These are phyloP conservation scores for Pardalotus punctatus DNA, from an alignment of 2,113 vertebrate genomes.

Conservation along the genomic window DNA sequence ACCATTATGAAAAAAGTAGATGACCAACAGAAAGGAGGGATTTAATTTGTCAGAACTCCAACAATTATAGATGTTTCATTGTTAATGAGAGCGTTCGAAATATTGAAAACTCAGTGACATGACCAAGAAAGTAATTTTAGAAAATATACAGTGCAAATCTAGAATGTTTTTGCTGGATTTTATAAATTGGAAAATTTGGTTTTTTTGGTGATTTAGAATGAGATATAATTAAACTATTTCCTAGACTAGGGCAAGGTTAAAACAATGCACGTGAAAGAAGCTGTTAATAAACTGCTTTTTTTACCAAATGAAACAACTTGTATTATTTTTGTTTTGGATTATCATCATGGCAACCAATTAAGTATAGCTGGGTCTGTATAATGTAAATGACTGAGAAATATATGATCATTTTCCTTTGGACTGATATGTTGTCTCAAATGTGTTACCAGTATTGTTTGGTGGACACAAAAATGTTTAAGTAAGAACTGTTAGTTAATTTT, in stretches of 20 bases:
- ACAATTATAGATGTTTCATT: not conserved
- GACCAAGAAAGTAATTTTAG: not conserved
- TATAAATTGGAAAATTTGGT: not conserved
- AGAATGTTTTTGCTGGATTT: not conserved
- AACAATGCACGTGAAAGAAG: not conserved
- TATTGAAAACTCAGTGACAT: not conserved
- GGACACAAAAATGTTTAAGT: not conserved
- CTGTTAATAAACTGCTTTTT: not conserved
- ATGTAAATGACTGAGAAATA: not conserved
- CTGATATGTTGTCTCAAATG: not conserved
- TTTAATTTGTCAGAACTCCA: not conserved
- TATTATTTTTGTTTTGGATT: not conserved
- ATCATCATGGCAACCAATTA: not conserved
- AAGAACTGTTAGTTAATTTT: not conserved
- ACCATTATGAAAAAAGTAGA: not conserved
- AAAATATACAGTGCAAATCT: not conserved
- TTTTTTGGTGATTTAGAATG: not conserved
- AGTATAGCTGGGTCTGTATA: not conserved
- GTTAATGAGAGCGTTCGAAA: not conserved
- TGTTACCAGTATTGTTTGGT: not conserved
- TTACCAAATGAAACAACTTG: not conserved
- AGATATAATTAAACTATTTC: not conserved
- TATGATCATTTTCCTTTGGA: not conserved
- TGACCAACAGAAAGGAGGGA: not conserved
- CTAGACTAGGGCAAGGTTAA: not conserved